Evolutionary conservation across 2,797 vertebrate genomes (phyloP).

Genomic region (Onychomys arenicola): DNA sequence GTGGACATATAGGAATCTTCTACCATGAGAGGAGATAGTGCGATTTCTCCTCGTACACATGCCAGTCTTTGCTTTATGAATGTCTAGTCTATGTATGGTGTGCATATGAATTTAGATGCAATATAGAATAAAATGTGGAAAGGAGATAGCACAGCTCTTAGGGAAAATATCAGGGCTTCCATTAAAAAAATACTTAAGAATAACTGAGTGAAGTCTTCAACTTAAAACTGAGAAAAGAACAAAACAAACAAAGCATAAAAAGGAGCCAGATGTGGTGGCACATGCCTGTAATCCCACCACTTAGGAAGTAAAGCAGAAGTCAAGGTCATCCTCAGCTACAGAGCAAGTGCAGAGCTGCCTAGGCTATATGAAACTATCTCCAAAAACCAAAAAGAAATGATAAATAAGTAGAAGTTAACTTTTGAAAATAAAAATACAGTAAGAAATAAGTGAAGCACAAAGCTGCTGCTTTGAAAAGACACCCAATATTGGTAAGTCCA

Average conservation of each 20-base stretch:
- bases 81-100: not conserved
- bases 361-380: not conserved
- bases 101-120: not conserved
- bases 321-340: not conserved
- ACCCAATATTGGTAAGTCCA: not conserved
- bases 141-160: not conserved
- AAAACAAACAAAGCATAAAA: not conserved
- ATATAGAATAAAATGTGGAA: not conserved
- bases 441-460: not conserved
- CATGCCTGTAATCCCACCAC: not conserved
- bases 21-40: not conserved
- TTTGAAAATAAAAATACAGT: not conserved
- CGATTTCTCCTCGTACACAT: not conserved
- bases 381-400: not conserved
- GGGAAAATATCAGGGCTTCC: not conserved
- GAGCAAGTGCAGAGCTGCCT: not conserved
- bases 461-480: not conserved
- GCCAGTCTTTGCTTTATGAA: not conserved
- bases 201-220: not conserved
- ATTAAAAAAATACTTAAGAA: not conserved
- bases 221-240: not conserved
- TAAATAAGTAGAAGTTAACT: not conserved
- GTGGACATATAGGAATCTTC: not conserved
- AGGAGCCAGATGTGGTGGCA: not conserved
- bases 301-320: not conserved